phyloP scores from a whole-genome alignment of 2,113 vertebrate genomes.

The Numida meleagris region DNA sequence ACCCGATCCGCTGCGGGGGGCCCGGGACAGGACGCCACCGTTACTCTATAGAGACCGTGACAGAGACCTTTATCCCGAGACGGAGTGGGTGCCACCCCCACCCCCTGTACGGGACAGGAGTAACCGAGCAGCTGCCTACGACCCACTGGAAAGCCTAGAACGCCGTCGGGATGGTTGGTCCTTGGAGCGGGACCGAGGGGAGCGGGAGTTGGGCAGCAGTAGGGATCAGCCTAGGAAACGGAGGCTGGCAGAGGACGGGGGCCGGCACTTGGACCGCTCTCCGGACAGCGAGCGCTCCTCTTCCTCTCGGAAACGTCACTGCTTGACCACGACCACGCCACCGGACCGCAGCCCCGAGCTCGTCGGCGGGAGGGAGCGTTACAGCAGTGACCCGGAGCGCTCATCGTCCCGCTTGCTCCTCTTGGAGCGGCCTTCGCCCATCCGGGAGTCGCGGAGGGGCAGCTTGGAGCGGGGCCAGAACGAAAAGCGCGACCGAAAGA shows the following conservation, averaged over 20 bases:
- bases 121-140: conserved; percentile 84
- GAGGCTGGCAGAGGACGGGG: conserved; percentile 85
- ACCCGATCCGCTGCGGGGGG: conserved; percentile 87
- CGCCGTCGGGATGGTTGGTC: conserved; percentile 95
- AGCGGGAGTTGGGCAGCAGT: conserved; percentile 80
- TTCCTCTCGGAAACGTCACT: conserved; percentile 84
- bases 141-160: conserved; percentile 92
- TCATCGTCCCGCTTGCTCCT: conserved; percentile 78
- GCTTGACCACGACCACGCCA: conserved; percentile 78
- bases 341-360: conserved; percentile 92
- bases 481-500: conserved; percentile 82
- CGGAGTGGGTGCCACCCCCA: conserved; percentile 89
- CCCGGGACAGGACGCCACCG: conserved; percentile 93
- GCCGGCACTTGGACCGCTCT: conserved; percentile 90
- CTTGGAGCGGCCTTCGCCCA: conserved; percentile 85
- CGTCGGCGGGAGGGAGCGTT: conserved; percentile 88
- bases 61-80: conserved; percentile 89
- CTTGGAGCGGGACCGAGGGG: conserved; percentile 87
- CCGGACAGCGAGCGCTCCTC: conserved; percentile 91
- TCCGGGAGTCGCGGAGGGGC: conserved; percentile 81
- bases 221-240: conserved; percentile 91
- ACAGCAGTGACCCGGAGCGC: conserved; percentile 90
- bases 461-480: conserved; percentile 85
- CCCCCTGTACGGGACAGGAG: conserved; percentile 89
- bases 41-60: conserved; percentile 92